Evolutionary conservation across 2,797 vertebrate genomes (phyloP).

Genomic region (Bradypodion pumilum): DNA sequence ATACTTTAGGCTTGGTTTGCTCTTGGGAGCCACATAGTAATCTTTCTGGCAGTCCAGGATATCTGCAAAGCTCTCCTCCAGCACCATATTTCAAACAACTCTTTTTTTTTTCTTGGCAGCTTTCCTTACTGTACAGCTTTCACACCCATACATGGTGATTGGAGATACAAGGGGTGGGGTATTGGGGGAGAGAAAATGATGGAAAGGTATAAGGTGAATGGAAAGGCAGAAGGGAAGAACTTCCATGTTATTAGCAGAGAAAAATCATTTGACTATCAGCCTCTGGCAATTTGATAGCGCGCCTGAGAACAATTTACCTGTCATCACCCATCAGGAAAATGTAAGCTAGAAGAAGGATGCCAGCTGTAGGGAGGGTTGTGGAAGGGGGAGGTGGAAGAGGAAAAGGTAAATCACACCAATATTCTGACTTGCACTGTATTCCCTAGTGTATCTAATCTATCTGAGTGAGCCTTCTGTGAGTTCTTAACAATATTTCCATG

Average conservation of each 20-base stretch:
- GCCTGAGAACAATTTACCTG: slow-evolving; percentile 58
- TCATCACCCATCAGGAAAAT: slow-evolving; percentile 51
- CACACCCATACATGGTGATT: too few relatives aligned
- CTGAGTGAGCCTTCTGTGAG: not conserved
- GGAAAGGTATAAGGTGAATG: not conserved
- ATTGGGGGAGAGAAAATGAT: slow-evolving; percentile 4
- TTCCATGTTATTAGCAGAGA: slow-evolving; percentile 58
- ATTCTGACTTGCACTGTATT: slow-evolving; percentile 4
- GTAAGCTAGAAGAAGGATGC: slow-evolving; percentile 61
- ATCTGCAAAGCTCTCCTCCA: too few relatives aligned
- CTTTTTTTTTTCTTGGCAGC: too few relatives aligned
- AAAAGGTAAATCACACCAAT: slow-evolving; percentile 32
- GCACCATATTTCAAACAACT: too few relatives aligned
- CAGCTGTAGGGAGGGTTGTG: slow-evolving; percentile 50
- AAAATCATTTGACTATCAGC: slow-evolving; percentile 57
- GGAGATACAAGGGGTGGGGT: too few relatives aligned
- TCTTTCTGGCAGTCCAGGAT: too few relatives aligned
- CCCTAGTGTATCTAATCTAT: not conserved
- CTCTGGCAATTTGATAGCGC: slow-evolving; percentile 57
- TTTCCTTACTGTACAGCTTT: too few relatives aligned
- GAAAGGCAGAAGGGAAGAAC: slow-evolving; percentile 13
- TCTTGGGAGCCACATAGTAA: too few relatives aligned
- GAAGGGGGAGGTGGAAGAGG: slow-evolving; percentile 21
- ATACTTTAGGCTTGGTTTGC: too few relatives aligned
- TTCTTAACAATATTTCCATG: not conserved